Percentiles rank a stretch among this genome's conserved stretches.
phyloP scores from a whole-genome alignment of 2,797 vertebrate genomes.

The Ceryle rudis region DNA sequence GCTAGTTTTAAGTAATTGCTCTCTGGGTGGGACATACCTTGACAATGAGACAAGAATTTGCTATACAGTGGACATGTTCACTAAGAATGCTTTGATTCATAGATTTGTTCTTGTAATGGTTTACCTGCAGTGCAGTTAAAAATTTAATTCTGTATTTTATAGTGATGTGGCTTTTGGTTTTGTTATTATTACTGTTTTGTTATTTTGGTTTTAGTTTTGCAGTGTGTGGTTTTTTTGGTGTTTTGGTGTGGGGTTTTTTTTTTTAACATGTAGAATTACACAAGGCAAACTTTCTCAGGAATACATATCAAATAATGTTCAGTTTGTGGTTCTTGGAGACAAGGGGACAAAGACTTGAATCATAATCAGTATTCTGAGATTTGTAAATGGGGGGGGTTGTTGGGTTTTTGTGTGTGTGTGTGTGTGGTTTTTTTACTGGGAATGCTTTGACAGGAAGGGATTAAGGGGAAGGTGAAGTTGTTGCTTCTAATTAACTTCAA shows the following conservation, averaged over 20 bases:
- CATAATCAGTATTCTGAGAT: neutral
- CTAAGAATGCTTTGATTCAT: neutral
- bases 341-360: neutral
- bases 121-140: neutral
- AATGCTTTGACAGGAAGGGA: neutral
- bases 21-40: neutral
- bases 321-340: neutral
- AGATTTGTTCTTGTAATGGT: neutral
- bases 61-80: fast-evolving
- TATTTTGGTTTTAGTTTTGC: neutral
- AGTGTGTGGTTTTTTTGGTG: neutral
- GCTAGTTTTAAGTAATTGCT: neutral
- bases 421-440: too few species aligned
- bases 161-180: neutral
- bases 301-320: neutral
- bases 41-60: neutral
- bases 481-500: neutral
- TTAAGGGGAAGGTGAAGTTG: neutral
- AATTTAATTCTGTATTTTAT: neutral
- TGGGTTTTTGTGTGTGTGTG: too few species aligned
- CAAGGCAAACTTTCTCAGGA: neutral
- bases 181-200: too few species aligned
- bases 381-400: neutral
- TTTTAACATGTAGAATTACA: neutral
- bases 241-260: too few species aligned